Base-by-base conservation (phyloP, 64 coral and sea anemone genomes). In the Actinia equina region DNA sequence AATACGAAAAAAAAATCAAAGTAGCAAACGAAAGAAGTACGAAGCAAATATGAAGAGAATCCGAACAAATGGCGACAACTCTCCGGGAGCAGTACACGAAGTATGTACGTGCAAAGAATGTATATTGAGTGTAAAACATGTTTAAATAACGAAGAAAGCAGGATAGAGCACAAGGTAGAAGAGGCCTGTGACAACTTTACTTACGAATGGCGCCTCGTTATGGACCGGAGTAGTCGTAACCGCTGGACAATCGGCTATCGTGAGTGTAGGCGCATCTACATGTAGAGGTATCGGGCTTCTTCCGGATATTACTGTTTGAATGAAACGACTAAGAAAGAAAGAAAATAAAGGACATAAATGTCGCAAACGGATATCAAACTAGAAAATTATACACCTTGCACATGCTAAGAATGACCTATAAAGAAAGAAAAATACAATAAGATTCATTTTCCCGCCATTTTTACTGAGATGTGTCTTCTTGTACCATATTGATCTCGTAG, bases 301-400 rank as follows among this genome's bases (percentile, higher is more conserved):
- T 57, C 90, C 86, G 52, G 64, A 51, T 0, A 92, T 83, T 54
- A 92, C 57, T 7, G 67, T 85, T 46, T 92, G 90, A 42, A 92
- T 13, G 82, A 92, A 92, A 56, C 90, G 90, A 41, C 90, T 92
- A 56, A 17, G 55, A 74, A 74, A 74, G 11, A 30, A 30, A 30
- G n/a, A 12, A 37, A 12, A 30, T 13, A 13, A 69, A 74, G 13
- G 7, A 71, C n/a, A 74, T 74, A 9, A 12, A 30, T 2, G 41
- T 14, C 1, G n/a, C 13, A 74, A 37, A 49, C 46, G 46, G 46
- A 49, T 49, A 37, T 37, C 30, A 37, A 37, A 37, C 30, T 37
- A 37, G 30, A 49, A 49, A 49, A 49, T 49, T 4, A 49, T 49
- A 49, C 46, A 1, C 46, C 30, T 37, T 37, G 30, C 30, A 37